Evolutionary conservation across 1,140 invertebrate genomes (phyloP), one percentile per base, ranked within the genome.

Genomic region (Platorchestia sp.): DNA sequence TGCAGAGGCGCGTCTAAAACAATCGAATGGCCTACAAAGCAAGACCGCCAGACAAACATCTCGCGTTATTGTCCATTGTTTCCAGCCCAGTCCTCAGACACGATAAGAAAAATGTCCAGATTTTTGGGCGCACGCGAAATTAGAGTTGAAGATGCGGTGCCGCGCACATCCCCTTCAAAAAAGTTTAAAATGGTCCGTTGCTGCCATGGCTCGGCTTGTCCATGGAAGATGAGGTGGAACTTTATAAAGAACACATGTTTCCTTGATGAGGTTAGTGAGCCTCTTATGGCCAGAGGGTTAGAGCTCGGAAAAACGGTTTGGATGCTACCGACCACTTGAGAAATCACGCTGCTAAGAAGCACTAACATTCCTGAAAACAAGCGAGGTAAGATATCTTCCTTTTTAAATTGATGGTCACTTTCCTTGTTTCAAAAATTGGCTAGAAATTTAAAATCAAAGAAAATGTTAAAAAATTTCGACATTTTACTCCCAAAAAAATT

Each of bases 61-160:
- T 93, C 91, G 45, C 91, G 43, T 93, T 93, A 93, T 93, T 44
- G 91, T 93, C 91, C 45, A 93, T 93, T 93, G 91, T 93, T 45
- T 93, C 43, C 91, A 45, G 91, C 43, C 43, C 19, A 27, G 91
- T 40, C 43, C 36, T 42, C 91, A 1, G 45, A 22, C 43, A 41
- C 14, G n/a, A 89, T 89, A 44, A 89, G 41, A 89, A 89, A 89
- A 43, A 27, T 43, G 1, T 14, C n/a, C 41, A 42, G 87, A 89
- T 89, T 89, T 89, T 89, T 89, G 6, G 10, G 87, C 42, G 87
- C 16, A 44, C 87, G 43, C 43, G 87, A 89, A 89, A 89, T 89
- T 89, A 89, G 87, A 89, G 43, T 89, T 89, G 87, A 89, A 89
- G 87, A 89, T 89, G 87, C 87, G 36, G 27, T 10, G 27, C 87